Evolutionary conservation across 2,888 invertebrate species (phyloP).

Genomic region (Euproctis similis): DNA sequence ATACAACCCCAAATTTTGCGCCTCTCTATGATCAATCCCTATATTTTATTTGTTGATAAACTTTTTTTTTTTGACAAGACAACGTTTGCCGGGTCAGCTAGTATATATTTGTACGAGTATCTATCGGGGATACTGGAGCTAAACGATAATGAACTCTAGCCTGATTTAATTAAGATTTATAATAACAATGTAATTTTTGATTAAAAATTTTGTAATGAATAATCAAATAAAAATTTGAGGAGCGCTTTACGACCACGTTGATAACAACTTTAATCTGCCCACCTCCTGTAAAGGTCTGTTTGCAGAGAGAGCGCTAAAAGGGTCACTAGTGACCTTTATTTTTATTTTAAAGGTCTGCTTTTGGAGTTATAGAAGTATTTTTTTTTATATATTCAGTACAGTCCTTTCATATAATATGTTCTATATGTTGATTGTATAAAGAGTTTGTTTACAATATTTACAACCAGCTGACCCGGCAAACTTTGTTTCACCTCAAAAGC

Average conservation of each 20-base stretch:
- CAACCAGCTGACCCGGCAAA: too few relatives aligned
- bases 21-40: too few relatives aligned
- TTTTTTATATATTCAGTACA: background rate
- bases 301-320: slow-evolving; percentile 40
- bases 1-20: too few relatives aligned
- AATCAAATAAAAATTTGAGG: slow-evolving; percentile 36
- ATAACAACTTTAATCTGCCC: slow-evolving; percentile 50
- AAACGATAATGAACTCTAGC: slow-evolving; percentile 12
- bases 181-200: slow-evolving; percentile 10
- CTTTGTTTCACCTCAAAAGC: too few relatives aligned
- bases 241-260: slow-evolving; percentile 38
- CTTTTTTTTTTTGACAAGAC: too few relatives aligned
- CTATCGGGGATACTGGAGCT: too few relatives aligned
- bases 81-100: too few relatives aligned
- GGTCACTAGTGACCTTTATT: slow-evolving; percentile 43
- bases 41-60: too few relatives aligned
- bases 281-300: slow-evolving; percentile 38
- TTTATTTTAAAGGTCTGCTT: slow-evolving; percentile 20
- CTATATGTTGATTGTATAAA: too few relatives aligned
- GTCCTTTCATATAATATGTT: too few relatives aligned
- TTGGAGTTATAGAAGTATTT: slow-evolving; percentile 5
- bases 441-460: too few relatives aligned
- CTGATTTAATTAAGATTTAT: slow-evolving; percentile 6
- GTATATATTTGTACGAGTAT: too few relatives aligned
- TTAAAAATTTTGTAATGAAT: slow-evolving; percentile 24